Evolutionary conservation across 1,140 invertebrate genomes (phyloP).

Genomic region (Philopotamus ludificatus): DNA sequence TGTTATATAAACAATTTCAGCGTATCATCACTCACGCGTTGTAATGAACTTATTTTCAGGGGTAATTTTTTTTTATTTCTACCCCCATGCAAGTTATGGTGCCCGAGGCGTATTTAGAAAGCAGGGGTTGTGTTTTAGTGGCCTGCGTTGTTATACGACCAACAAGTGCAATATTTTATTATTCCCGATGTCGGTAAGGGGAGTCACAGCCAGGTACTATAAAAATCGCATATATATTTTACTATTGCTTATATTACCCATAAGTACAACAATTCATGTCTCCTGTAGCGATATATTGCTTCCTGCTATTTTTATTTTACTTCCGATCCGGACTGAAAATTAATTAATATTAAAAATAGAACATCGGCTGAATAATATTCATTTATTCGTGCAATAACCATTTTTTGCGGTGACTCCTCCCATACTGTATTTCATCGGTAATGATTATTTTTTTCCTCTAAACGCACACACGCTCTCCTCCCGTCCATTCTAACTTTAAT

Average conservation of each 20-base stretch:
- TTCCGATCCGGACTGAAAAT: no score
- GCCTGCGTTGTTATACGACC: constrained; percentile 26
- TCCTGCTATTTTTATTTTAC: no score
- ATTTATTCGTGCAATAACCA: no score
- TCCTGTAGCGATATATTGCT: no score
- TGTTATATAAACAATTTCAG: no score
- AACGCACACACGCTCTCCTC: not conserved
- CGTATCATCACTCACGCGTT: no score
- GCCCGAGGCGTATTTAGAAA: no score
- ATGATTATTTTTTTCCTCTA: not conserved
- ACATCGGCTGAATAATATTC: no score
- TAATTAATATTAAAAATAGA: no score
- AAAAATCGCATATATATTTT: constrained; percentile 22
- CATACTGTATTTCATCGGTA: not conserved
- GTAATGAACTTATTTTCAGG: no score
- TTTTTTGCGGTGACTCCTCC: not conserved
- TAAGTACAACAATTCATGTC: no score
- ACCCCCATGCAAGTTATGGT: not conserved
- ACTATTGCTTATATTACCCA: no score
- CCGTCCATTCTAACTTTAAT: constrained; percentile 3
- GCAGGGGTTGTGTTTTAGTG: constrained; percentile 4
- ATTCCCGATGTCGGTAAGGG: not conserved
- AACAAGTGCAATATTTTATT: constrained; percentile 32
- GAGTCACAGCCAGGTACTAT: constrained; percentile 14
- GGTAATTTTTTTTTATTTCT: not conserved